These are phyloP conservation scores for Lepetodrilus schrolli DNA, from an alignment of 2,888 invertebrate species.

Conservation along the genomic window DNA sequence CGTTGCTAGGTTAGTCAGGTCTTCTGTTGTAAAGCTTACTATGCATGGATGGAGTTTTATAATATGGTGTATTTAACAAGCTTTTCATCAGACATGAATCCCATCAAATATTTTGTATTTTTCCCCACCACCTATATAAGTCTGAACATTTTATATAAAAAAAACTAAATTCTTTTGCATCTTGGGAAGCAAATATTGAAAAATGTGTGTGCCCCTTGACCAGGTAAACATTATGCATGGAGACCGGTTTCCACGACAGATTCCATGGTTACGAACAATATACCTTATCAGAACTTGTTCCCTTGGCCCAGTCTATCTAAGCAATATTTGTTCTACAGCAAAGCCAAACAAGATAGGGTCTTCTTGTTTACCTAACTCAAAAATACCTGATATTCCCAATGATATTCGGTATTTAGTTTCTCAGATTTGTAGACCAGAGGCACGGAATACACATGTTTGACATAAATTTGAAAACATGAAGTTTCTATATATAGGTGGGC, in stretches of 20 bases:
- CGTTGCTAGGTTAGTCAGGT: neutral
- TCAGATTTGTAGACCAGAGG: neutral
- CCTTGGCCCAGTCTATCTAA: conserved; percentile 3
- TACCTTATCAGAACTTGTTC: neutral
- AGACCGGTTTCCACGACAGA: neutral
- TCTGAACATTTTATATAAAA: neutral
- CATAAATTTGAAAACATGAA: conserved; percentile 19
- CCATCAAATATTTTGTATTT: neutral
- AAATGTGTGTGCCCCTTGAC: neutral
- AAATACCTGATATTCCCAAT: conserved; percentile 22
- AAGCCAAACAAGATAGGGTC: conserved; percentile 1
- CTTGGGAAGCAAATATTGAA: conserved; percentile 19
- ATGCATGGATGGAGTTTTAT: neutral
- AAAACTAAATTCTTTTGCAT: neutral
- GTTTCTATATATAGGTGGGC: no score
- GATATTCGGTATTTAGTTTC: conserved; percentile 24
- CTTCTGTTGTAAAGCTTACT: neutral
- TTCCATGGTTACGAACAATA: conserved; percentile 25
- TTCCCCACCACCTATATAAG: neutral
- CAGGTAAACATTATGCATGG: conserved; percentile 4
- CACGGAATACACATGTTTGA: conserved; percentile 23
- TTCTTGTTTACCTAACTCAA: conserved; percentile 15
- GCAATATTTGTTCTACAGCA: conserved; percentile 23
- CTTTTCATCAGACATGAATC: neutral
- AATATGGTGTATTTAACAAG: neutral